Evolutionary conservation across 2,113 vertebrate genomes (phyloP).

Genomic region (Furnarius figulus): DNA sequence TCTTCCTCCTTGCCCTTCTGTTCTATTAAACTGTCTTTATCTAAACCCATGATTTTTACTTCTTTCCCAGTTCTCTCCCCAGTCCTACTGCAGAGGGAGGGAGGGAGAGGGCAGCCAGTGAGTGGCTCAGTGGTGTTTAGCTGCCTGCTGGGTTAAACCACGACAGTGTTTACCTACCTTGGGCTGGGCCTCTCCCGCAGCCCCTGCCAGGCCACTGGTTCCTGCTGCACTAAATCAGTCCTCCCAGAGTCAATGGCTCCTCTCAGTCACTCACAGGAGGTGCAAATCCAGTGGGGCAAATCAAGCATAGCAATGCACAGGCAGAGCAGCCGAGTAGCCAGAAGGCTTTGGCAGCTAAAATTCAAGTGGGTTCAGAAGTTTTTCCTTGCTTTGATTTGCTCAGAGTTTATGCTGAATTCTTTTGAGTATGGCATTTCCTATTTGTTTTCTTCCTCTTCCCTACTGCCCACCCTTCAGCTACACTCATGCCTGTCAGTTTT

Average conservation of each 20-base stretch:
- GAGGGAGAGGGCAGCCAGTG: background rate
- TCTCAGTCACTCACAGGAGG: conserved; percentile 61
- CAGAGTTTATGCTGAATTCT: conserved; percentile 9
- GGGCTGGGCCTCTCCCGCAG: conserved; percentile 54
- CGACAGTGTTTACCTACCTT: conserved; percentile 31
- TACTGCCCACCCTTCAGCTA: background rate
- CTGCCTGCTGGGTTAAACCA: background rate
- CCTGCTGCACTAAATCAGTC: conserved; percentile 66
- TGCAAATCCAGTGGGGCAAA: conserved; percentile 63
- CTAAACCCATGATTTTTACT: rapidly evolving
- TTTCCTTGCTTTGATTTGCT: conserved; percentile 41
- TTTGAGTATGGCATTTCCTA: conserved; percentile 27
- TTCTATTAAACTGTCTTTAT: background rate
- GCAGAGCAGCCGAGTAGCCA: background rate
- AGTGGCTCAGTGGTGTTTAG: background rate
- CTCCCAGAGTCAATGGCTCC: conserved; percentile 50
- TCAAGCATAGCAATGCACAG: conserved; percentile 2
- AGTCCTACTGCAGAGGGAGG: background rate
- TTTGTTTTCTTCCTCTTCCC: conserved; percentile 40
- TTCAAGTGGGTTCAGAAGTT: conserved; percentile 20
- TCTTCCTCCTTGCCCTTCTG: background rate
- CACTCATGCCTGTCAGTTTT: background rate
- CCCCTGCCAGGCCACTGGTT: conserved; percentile 55
- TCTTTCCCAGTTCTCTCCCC: background rate
- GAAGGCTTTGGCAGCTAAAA: conserved; percentile 36